Conservation (phyloP, 1,140 invertebrate genomes). For the Sitobion miscanthi region DNA sequence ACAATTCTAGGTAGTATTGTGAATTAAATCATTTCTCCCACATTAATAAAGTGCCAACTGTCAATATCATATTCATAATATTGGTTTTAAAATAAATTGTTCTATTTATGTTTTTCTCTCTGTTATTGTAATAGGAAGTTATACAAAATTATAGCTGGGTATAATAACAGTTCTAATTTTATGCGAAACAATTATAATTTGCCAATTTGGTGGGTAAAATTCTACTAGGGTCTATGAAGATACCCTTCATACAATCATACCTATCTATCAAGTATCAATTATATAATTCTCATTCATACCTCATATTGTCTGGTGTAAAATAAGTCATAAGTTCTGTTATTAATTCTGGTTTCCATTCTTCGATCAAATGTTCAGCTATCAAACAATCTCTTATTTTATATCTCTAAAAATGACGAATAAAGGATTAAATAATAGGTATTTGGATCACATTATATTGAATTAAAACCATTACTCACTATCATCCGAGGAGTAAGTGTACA, state of each 20-base stretch:
- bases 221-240: too few species aligned
- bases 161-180: neutral
- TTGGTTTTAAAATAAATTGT: neutral
- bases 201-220: neutral
- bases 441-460: too few species aligned
- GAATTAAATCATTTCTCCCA: neutral
- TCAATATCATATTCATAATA: neutral
- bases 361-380: conserved; percentile 75
- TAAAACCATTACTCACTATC: conserved; percentile 32
- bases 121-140: neutral
- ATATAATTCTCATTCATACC: conserved; percentile 63
- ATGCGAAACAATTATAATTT: neutral
- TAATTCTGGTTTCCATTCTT: conserved; percentile 86
- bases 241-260: too few species aligned
- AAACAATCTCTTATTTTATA: conserved; percentile 88
- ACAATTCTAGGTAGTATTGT: neutral
- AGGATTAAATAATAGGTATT: neutral
- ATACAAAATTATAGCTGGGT: too few species aligned
- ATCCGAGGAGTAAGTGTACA: conserved; percentile 63
- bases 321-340: conserved; percentile 76
- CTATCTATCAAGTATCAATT: neutral
- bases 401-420: conserved; percentile 65
- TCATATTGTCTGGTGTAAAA: conserved; percentile 80
- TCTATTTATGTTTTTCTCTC: neutral
- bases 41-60: neutral